These are phyloP conservation scores for Rotaria socialis DNA, from an alignment of 2,888 invertebrate species.

Conservation along the genomic window DNA sequence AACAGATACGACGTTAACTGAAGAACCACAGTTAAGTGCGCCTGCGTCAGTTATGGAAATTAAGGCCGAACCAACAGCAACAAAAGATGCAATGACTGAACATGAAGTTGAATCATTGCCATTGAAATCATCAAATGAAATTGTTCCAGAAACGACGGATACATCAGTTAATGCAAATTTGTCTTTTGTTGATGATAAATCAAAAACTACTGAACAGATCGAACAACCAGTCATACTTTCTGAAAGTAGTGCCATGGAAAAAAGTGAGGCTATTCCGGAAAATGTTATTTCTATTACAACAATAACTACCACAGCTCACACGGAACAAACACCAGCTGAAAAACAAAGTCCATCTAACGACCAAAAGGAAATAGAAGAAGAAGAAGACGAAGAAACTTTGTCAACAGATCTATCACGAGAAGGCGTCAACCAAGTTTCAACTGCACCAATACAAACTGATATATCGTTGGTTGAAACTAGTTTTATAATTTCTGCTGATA, in stretches of 20 bases:
- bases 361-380: not conserved
- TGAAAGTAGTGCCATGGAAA: too few relatives aligned
- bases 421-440: not conserved
- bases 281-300: not conserved
- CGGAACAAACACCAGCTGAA: not conserved
- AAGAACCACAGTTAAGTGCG: too few relatives aligned
- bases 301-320: not conserved
- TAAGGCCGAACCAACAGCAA: too few relatives aligned
- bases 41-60: too few relatives aligned
- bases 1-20: too few relatives aligned
- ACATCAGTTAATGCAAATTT: too few relatives aligned
- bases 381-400: not conserved
- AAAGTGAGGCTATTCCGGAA: too few relatives aligned
- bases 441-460: not conserved
- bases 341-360: not conserved
- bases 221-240: not conserved
- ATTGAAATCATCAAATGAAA: too few relatives aligned
- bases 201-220: not conserved
- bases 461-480: not conserved
- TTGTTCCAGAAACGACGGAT: too few relatives aligned
- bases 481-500: too few relatives aligned
- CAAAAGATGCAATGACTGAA: too few relatives aligned
- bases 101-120: too few relatives aligned
- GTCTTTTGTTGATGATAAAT: not conserved
- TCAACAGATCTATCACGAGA: not conserved